These are phyloP conservation scores for Cephus rjabovi DNA, from an alignment of 2,888 invertebrate species.

Conservation along the genomic window DNA sequence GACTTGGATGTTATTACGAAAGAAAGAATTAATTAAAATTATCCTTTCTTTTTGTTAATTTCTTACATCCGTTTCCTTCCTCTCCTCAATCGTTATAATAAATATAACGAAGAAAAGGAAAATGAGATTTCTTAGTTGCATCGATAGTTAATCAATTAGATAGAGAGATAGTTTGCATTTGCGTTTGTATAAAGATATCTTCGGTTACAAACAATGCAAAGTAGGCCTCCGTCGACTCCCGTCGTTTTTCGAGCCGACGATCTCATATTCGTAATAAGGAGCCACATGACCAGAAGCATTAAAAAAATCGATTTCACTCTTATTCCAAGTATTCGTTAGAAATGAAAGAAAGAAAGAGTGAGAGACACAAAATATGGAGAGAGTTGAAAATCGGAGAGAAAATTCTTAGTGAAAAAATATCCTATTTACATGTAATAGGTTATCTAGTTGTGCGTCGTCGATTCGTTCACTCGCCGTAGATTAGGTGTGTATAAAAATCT, in stretches of 20 bases:
- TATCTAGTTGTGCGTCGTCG: slow-evolving; percentile 62
- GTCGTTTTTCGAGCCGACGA: neutral
- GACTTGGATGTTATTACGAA: slow-evolving; percentile 9
- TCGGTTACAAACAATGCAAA: neutral
- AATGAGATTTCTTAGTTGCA: slow-evolving; percentile 24
- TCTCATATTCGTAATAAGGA: neutral
- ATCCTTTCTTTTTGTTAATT: slow-evolving; percentile 13
- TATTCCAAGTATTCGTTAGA: neutral
- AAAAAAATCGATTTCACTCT: neutral
- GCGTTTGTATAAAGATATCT: neutral
- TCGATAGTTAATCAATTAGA: slow-evolving; percentile 36
- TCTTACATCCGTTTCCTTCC: slow-evolving; percentile 3
- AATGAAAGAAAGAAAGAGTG: neutral
- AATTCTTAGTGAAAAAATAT: slow-evolving; percentile 62
- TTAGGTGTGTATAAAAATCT: slow-evolving; percentile 61
- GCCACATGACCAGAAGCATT: neutral
- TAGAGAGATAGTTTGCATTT: slow-evolving; percentile 26
- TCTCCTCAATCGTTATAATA: slow-evolving; percentile 14
- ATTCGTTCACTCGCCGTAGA: slow-evolving; percentile 52
- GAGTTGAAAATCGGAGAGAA: neutral
- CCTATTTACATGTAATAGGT: slow-evolving; percentile 62
- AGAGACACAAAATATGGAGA: neutral
- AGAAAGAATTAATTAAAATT: slow-evolving; percentile 29
- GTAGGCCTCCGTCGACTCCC: neutral
- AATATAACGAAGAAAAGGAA: slow-evolving; percentile 30